phyloP scores from a whole-genome alignment of 2,797 vertebrate genomes.

The Menidia menidia region DNA sequence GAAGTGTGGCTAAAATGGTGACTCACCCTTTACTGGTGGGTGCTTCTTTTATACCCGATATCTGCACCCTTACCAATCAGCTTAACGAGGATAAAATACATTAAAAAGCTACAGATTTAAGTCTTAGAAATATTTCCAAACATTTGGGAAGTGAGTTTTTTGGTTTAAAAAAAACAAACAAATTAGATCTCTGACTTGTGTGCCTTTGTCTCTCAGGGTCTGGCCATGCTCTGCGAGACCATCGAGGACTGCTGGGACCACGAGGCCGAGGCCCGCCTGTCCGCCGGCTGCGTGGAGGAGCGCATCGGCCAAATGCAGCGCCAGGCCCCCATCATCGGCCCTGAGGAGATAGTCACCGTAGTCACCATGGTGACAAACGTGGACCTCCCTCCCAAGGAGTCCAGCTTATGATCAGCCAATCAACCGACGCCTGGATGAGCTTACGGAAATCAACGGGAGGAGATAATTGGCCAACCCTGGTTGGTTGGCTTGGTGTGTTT shows the following conservation, averaged over 20 bases:
- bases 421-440: constrained; percentile 25
- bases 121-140: too few relatives aligned
- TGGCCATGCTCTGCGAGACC: constrained; percentile 96
- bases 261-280: constrained; percentile 95
- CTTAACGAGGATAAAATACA: not conserved
- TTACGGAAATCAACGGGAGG: constrained; percentile 31
- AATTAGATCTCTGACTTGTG: not conserved
- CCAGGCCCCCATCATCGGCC: constrained; percentile 90
- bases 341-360: constrained; percentile 96
- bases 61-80: not conserved
- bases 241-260: constrained; percentile 99
- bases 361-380: constrained; percentile 99
- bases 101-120: not conserved
- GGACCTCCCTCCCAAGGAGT: constrained; percentile 99
- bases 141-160: too few relatives aligned
- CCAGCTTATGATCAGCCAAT: constrained; percentile 93
- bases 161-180: too few relatives aligned
- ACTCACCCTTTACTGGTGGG: too few relatives aligned
- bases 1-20: too few relatives aligned
- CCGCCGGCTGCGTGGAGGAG: constrained; percentile 96
- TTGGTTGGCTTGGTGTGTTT: constrained; percentile 56
- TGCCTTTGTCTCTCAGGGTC: constrained; percentile 81
- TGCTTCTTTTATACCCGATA: not conserved
- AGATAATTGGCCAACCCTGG: constrained; percentile 68
- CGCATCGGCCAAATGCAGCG: constrained; percentile 97